phyloP scores from a whole-genome alignment of 2,113 vertebrate species.

The Platysternon megacephalum region DNA sequence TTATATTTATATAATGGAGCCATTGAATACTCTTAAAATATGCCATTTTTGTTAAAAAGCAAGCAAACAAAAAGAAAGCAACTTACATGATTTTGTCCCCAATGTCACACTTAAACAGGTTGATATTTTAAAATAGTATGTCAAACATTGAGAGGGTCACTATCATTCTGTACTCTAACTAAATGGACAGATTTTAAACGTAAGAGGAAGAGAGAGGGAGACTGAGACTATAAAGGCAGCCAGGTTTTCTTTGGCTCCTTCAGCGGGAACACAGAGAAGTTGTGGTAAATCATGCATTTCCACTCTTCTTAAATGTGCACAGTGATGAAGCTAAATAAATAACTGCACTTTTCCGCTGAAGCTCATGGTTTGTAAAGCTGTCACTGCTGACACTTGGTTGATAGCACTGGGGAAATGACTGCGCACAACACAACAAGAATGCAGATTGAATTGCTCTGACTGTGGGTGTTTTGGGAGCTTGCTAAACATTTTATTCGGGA shows the following conservation, averaged over 20 bases:
- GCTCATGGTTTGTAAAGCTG: constrained; percentile 50
- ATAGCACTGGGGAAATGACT: constrained; percentile 59
- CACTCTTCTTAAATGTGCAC: background rate
- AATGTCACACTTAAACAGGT: background rate
- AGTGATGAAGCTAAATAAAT: constrained; percentile 38
- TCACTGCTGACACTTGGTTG: constrained; percentile 40
- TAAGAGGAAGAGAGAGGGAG: background rate
- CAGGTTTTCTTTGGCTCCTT: background rate
- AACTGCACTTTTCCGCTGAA: constrained; percentile 38
- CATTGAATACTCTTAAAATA: fast-evolving
- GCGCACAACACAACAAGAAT: constrained; percentile 45
- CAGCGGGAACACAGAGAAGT: background rate
- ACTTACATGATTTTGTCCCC: background rate
- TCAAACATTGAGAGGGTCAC: background rate
- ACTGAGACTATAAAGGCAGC: background rate
- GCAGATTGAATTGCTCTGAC: constrained; percentile 60
- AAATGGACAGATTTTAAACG: background rate
- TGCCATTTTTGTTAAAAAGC: background rate
- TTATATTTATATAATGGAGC: background rate
- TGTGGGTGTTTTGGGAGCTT: constrained; percentile 50
- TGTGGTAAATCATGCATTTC: too few relatives aligned
- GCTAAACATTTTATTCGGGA: constrained; percentile 54
- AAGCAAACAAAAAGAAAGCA: background rate
- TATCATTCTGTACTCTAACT: background rate
- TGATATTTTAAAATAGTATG: background rate